Percentiles rank a stretch among this genome's conserved stretches.
phyloP scores from a whole-genome alignment of 2,888 invertebrate species.

The Ligdia adustata region DNA sequence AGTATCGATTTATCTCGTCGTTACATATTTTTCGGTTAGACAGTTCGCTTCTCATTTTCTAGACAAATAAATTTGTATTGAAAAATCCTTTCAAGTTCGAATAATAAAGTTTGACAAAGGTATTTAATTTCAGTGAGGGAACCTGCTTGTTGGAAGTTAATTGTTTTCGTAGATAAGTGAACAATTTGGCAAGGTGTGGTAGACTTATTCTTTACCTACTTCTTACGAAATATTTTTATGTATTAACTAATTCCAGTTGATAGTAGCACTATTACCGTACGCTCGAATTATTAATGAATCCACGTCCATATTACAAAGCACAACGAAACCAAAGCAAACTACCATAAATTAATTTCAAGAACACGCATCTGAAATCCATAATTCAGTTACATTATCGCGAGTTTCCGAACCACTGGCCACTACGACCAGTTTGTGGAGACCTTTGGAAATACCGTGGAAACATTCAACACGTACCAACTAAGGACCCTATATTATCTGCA shows the following conservation, averaged over 20 bases:
- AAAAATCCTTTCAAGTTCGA: no score
- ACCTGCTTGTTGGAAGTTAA: no score
- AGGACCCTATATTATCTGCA: no score
- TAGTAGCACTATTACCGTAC: no score
- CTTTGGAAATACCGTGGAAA: slow-evolving; percentile 36
- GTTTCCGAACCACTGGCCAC: slow-evolving; percentile 68
- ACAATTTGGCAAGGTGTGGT: no score
- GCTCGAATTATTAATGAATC: slow-evolving; percentile 63
- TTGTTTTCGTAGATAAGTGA: no score
- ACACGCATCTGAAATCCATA: slow-evolving; percentile 55
- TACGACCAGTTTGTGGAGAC: slow-evolving; percentile 48
- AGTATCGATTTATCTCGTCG: background rate
- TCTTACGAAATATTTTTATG: background rate
- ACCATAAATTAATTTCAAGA: slow-evolving; percentile 48
- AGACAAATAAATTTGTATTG: no score
- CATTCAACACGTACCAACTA: slow-evolving; percentile 33
- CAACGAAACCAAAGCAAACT: slow-evolving; percentile 30
- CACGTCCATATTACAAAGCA: slow-evolving; percentile 28
- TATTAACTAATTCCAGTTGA: background rate
- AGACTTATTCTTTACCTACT: no score
- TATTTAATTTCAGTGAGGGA: no score
- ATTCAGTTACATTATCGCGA: slow-evolving; percentile 68
- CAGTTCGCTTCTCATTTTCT: no score
- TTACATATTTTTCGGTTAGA: no score
- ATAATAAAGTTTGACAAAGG: no score